These are phyloP conservation scores for Siniperca chuatsi DNA, from an alignment of 2,113 vertebrate genomes.

Conservation along the genomic window DNA sequence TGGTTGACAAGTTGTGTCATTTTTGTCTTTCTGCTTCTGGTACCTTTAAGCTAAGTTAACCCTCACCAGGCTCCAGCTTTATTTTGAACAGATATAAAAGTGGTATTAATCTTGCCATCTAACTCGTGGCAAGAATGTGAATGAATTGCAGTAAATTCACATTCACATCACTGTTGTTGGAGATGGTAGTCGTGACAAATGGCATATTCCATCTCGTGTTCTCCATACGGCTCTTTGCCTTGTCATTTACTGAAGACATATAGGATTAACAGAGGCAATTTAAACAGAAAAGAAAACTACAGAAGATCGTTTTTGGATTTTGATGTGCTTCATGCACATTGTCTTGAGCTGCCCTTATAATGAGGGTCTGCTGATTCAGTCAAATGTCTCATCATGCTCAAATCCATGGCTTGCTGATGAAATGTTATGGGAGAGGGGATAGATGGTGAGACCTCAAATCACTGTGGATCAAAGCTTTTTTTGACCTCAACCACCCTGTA, in stretches of 20 bases:
- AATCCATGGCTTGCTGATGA: conserved; percentile 31
- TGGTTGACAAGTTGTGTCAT: background rate
- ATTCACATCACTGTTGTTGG: conserved; percentile 3
- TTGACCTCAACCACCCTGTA: conserved; percentile 18
- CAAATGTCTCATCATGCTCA: conserved; percentile 40
- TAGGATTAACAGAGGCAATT: conserved; percentile 15
- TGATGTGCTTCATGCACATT: conserved; percentile 16
- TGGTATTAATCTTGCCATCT: background rate
- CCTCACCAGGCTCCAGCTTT: background rate
- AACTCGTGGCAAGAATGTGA: too few relatives aligned
- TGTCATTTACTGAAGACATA: background rate
- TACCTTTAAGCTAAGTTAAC: background rate
- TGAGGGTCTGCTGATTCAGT: conserved; percentile 34
- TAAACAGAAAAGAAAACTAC: background rate
- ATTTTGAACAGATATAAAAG: background rate
- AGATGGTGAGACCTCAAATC: conserved; percentile 8
- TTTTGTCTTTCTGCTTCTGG: background rate
- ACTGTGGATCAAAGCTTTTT: conserved; percentile 15
- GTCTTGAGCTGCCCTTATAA: conserved; percentile 23
- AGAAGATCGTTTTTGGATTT: background rate
- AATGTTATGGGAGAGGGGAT: conserved; percentile 5
- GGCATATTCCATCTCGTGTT: conserved; percentile 51
- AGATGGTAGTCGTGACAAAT: conserved; percentile 49
- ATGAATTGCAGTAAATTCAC: conserved; percentile 36
- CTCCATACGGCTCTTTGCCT: background rate